Evolutionary conservation across 2,888 invertebrate genomes (phyloP).

Genomic region (Orchesellides sinensis): DNA sequence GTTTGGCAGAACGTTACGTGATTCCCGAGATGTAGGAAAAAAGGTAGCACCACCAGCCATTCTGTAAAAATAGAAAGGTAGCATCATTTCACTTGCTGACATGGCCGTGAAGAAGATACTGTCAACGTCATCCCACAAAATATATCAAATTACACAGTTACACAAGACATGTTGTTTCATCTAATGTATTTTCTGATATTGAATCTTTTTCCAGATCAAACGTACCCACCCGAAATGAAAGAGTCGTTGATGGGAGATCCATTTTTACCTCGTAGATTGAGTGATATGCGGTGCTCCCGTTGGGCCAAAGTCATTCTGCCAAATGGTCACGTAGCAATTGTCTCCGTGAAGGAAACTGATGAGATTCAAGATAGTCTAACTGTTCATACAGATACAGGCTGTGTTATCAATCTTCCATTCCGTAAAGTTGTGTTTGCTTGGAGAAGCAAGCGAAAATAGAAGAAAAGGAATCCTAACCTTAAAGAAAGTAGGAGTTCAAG

Average conservation of each 20-base stretch:
- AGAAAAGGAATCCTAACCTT: not conserved
- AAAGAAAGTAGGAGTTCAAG: not conserved
- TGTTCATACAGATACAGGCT: slow-evolving; percentile 73
- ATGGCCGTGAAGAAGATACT: too few species aligned
- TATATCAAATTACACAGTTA: too few species aligned
- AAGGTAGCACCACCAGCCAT: too few species aligned
- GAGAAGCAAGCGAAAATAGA: slow-evolving; percentile 64
- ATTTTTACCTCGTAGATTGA: slow-evolving; percentile 72
- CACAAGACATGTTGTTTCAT: too few species aligned
- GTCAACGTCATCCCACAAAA: too few species aligned
- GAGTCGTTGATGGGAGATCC: slow-evolving; percentile 73
- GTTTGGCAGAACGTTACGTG: not conserved
- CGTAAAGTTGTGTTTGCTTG: slow-evolving; percentile 74
- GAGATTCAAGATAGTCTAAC: slow-evolving; percentile 72
- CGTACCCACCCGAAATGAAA: slow-evolving; percentile 62
- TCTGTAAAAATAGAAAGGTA: too few species aligned
- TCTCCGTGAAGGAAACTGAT: slow-evolving; percentile 73
- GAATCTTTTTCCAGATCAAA: slow-evolving; percentile 45
- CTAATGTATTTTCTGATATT: slow-evolving; percentile 12
- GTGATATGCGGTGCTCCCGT: slow-evolving; percentile 73
- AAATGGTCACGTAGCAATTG: slow-evolving; percentile 73
- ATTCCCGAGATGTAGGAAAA: not conserved
- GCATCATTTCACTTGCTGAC: too few species aligned
- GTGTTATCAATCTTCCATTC: slow-evolving; percentile 72
- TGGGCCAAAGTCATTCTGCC: slow-evolving; percentile 74